phyloP scores from a whole-genome alignment of 1,140 invertebrate species.

The Augochlora pura region DNA sequence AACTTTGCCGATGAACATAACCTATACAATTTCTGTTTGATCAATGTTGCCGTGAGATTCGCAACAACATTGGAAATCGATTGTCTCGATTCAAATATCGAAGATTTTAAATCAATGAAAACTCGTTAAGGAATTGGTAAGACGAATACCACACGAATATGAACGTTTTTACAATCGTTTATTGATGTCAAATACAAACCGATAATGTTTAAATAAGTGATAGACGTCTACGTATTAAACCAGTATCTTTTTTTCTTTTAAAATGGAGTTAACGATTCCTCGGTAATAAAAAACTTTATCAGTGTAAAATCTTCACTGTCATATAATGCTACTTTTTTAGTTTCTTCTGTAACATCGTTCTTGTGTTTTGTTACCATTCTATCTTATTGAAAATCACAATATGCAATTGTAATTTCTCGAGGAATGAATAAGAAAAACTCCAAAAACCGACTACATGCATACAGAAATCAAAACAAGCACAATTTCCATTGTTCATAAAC shows the following conservation, averaged over 20 bases:
- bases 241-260: slow-evolving; percentile 34
- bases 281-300: slow-evolving; percentile 34
- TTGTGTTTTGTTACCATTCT: background rate
- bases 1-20: slow-evolving; percentile 22
- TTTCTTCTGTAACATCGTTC: slow-evolving; percentile 26
- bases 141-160: background rate
- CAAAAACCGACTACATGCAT: background rate
- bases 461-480: background rate
- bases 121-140: background rate
- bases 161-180: slow-evolving; percentile 59
- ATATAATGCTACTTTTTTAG: slow-evolving; percentile 16
- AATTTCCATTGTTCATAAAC: slow-evolving; percentile 25
- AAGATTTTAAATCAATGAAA: slow-evolving; percentile 8
- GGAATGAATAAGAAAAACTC: slow-evolving; percentile 32
- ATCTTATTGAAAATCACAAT: slow-evolving; percentile 46
- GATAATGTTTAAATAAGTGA: slow-evolving; percentile 57
- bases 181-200: slow-evolving; percentile 67
- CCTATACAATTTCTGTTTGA: slow-evolving; percentile 53
- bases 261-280: slow-evolving; percentile 43
- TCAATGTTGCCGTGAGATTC: slow-evolving; percentile 51
- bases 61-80: slow-evolving; percentile 3
- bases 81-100: slow-evolving; percentile 16
- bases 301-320: slow-evolving; percentile 45
- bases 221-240: slow-evolving; percentile 56
- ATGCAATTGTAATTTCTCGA: slow-evolving; percentile 16